A percentile compares a stretch with the other conserved stretches of the same genome.
These are phyloP conservation scores for Cephus pygmeus DNA, from an alignment of 2,888 invertebrate genomes.

Conservation along the genomic window DNA sequence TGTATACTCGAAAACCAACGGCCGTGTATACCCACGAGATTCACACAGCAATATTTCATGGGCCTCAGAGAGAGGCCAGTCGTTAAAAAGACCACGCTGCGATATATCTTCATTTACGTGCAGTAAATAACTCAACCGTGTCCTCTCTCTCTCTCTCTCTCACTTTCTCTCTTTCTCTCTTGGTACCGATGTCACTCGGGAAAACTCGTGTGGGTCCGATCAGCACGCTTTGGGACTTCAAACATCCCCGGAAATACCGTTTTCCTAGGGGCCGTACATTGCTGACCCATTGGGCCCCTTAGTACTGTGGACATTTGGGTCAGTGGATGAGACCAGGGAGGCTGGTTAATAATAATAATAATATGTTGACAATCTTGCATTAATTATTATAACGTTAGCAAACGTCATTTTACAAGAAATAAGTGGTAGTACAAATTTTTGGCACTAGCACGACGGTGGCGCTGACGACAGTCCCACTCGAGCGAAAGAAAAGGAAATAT, in stretches of 20 bases:
- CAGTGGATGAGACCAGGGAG: too few species aligned
- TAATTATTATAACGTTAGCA: too few species aligned
- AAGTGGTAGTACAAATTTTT: too few species aligned
- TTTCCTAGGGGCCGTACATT: neutral
- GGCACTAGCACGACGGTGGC: too few species aligned
- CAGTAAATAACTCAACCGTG: constrained; percentile 42
- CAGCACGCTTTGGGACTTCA: constrained; percentile 10
- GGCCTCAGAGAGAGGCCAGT: constrained; percentile 28
- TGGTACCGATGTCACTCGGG: constrained; percentile 12
- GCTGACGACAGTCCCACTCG: too few species aligned
- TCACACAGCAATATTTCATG: constrained; percentile 28
- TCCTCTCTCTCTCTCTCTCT: constrained; percentile 15
- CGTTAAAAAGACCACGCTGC: constrained; percentile 48
- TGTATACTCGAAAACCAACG: neutral
- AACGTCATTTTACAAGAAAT: too few species aligned
- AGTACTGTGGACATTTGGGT: neutral
- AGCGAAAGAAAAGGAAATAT: too few species aligned
- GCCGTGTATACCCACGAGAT: constrained; percentile 10
- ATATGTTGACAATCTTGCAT: too few species aligned
- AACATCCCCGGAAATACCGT: neutral
- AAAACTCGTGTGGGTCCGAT: constrained; percentile 17
- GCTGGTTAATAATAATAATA: too few species aligned
- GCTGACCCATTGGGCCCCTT: neutral
- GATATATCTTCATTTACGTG: constrained; percentile 50
- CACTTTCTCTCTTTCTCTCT: constrained; percentile 10